Conservation (phyloP, 1,140 invertebrate genomes). For the Marisa cornuarietis region DNA sequence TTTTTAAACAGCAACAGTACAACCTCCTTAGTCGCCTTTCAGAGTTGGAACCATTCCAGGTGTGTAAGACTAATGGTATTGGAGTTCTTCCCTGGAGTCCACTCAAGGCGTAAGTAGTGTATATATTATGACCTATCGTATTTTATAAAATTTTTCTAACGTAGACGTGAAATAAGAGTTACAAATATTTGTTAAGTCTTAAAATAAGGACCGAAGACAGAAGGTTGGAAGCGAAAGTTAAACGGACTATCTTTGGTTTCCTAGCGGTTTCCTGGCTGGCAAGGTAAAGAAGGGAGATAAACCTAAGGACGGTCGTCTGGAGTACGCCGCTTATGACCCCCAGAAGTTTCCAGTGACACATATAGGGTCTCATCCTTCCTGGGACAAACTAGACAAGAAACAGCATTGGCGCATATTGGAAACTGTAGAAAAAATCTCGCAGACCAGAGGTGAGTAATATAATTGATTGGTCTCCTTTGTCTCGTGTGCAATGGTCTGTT, state of each 20-base stretch:
- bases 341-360: background rate
- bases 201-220: too few species aligned
- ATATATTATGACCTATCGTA: background rate
- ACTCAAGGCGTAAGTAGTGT: constrained; percentile 44
- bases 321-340: constrained; percentile 7
- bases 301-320: constrained; percentile 28
- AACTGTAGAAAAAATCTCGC: constrained; percentile 3
- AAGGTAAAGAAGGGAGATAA: constrained; percentile 23
- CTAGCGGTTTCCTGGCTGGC: constrained; percentile 32
- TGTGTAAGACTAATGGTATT: constrained; percentile 47
- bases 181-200: too few species aligned
- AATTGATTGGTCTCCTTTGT: too few species aligned
- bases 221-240: too few species aligned
- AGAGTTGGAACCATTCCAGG: constrained; percentile 47
- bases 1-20: constrained; percentile 47
- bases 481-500: background rate
- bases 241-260: too few species aligned
- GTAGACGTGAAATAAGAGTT: too few species aligned
- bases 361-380: constrained; percentile 2
- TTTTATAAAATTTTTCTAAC: too few species aligned
- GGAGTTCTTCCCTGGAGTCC: constrained; percentile 51
- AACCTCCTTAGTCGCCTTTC: constrained; percentile 39
- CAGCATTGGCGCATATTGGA: constrained; percentile 21
- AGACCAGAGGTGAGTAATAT: constrained; percentile 10
- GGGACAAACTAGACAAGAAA: constrained; percentile 12